Evolutionary conservation across 1,140 invertebrate species (phyloP).

Genomic region (Trigoniulus corallinus): DNA sequence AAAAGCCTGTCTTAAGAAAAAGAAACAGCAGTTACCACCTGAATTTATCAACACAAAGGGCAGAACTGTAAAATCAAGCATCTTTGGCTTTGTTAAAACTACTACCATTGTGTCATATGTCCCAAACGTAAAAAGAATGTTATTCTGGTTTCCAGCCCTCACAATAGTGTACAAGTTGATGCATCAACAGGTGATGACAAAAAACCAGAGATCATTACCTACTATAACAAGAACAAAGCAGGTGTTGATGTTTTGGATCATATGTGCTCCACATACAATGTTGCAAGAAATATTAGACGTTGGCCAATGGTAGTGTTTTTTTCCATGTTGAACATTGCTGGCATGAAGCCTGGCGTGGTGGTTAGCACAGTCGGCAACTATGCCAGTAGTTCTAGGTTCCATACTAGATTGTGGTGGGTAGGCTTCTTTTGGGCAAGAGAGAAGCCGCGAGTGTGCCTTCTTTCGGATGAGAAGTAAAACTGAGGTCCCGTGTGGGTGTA

Average conservation of each 20-base stretch:
- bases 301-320: conserved; percentile 20
- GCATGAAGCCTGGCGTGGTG: too few species aligned
- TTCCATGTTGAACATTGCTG: conserved; percentile 13
- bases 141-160: conserved; percentile 12
- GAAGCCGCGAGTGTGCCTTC: too few species aligned
- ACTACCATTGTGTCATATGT: conserved; percentile 22
- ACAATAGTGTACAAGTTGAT: conserved; percentile 10
- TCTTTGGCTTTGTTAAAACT: conserved; percentile 4
- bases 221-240: conserved; percentile 29
- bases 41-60: conserved; percentile 12
- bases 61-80: conserved; percentile 16
- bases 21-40: conserved; percentile 25
- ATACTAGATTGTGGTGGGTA: too few species aligned
- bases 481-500: too few species aligned
- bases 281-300: conserved; percentile 21
- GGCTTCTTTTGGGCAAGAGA: too few species aligned
- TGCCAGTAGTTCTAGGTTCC: too few species aligned
- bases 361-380: too few species aligned
- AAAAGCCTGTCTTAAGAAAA: conserved; percentile 17
- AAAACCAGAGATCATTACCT: conserved; percentile 25
- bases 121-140: conserved; percentile 11
- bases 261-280: conserved; percentile 22
- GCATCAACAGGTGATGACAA: not conserved
- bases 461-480: too few species aligned
- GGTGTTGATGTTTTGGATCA: conserved; percentile 28